These are phyloP conservation scores for Diarsia rubi DNA, from an alignment of 2,888 invertebrate genomes.

Conservation along the genomic window DNA sequence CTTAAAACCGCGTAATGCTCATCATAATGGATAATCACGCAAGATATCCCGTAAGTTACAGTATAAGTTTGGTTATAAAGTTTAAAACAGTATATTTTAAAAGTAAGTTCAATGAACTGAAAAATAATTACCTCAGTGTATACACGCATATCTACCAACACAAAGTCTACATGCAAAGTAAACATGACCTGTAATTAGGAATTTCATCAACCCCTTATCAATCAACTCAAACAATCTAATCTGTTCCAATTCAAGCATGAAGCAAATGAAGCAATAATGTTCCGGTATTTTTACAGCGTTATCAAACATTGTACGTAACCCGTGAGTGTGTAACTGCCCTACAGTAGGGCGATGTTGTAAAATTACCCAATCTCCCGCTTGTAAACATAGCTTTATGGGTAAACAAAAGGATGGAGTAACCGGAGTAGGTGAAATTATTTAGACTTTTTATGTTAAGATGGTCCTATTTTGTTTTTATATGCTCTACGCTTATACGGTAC, in stretches of 20 bases:
- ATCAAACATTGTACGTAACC: slow-evolving; percentile 64
- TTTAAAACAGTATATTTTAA: neutral
- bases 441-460: slow-evolving; percentile 36
- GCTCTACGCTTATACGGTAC: neutral
- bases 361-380: slow-evolving; percentile 62
- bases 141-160: neutral
- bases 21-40: no score
- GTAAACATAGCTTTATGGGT: slow-evolving; percentile 62
- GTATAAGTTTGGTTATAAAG: no score
- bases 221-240: slow-evolving; percentile 63
- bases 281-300: slow-evolving; percentile 72
- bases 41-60: no score
- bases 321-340: slow-evolving; percentile 51
- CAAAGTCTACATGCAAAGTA: neutral
- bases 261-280: slow-evolving; percentile 63
- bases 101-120: neutral
- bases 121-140: neutral
- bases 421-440: slow-evolving; percentile 57
- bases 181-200: slow-evolving; percentile 57
- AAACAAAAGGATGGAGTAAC: slow-evolving; percentile 58
- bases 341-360: slow-evolving; percentile 51
- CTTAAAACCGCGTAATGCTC: no score
- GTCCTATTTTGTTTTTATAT: slow-evolving; percentile 23
- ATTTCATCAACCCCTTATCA: slow-evolving; percentile 65
- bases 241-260: slow-evolving; percentile 63